These are phyloP conservation scores for Dromius quadrimaculatus DNA, from an alignment of 2,888 invertebrate species.

Conservation along the genomic window DNA sequence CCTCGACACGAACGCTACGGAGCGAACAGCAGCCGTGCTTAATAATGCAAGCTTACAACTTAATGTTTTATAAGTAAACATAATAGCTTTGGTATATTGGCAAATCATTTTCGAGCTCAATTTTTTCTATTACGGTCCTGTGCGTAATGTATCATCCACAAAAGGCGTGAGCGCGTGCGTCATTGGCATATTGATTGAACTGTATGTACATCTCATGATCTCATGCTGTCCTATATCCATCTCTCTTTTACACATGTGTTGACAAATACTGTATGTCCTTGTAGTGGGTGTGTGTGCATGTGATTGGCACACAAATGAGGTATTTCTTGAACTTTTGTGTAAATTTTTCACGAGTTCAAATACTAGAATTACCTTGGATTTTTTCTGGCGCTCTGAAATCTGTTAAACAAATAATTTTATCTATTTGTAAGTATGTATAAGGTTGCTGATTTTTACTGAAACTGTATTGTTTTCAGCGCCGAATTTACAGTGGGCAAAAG, in stretches of 20 bases:
- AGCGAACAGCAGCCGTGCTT: too few relatives aligned
- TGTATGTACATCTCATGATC: conserved; percentile 37
- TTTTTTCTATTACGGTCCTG: conserved; percentile 24
- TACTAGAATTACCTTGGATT: conserved; percentile 5
- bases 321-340: conserved; percentile 10
- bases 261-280: background rate
- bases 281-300: conserved; percentile 36
- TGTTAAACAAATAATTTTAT: background rate
- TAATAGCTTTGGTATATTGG: too few relatives aligned
- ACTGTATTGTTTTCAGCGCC: background rate
- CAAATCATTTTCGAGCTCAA: too few relatives aligned
- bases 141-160: conserved; percentile 24
- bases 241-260: background rate
- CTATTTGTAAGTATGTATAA: background rate
- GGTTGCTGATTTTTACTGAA: background rate
- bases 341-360: conserved; percentile 3
- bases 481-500: background rate
- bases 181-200: conserved; percentile 42
- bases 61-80: too few relatives aligned
- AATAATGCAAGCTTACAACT: too few relatives aligned
- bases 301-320: conserved; percentile 6
- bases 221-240: conserved; percentile 24
- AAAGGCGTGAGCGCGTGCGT: conserved; percentile 43
- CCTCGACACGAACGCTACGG: too few relatives aligned
- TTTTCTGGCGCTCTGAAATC: background rate